Conservation (phyloP, 2,113 vertebrate species). For the Chinchilla lanigera region DNA sequence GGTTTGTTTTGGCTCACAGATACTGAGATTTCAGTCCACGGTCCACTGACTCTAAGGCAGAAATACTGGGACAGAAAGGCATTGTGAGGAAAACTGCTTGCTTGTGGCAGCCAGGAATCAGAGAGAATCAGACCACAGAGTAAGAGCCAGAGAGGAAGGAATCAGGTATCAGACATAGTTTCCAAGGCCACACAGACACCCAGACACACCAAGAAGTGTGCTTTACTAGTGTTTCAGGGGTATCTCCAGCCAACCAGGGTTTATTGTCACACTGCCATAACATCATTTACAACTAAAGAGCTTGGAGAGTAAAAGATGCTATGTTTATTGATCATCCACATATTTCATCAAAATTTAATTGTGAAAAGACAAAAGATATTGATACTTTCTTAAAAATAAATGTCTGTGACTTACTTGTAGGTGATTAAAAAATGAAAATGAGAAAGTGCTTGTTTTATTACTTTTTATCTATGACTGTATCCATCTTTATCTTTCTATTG, state of each 20-base stretch:
- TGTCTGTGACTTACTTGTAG: slow-evolving; percentile 66
- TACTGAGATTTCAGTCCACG: background rate
- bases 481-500: background rate
- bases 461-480: background rate
- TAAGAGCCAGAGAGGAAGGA: background rate
- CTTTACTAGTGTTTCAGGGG: background rate
- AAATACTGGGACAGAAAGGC: background rate
- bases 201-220: background rate
- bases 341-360: slow-evolving; percentile 11
- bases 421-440: slow-evolving; percentile 61
- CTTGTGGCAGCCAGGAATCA: background rate
- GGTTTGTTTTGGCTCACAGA: background rate
- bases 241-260: background rate
- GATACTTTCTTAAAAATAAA: slow-evolving; percentile 54
- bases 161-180: background rate
- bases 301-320: background rate
- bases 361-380: slow-evolving; percentile 41
- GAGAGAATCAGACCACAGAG: too few species aligned
- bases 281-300: slow-evolving; percentile 45
- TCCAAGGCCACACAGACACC: background rate
- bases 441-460: background rate
- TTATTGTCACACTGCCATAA: background rate
- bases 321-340: slow-evolving; percentile 60
- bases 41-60: background rate
- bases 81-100: background rate